phyloP scores from a whole-genome alignment of 2,888 invertebrate genomes.

The Cylloceria caligata region DNA sequence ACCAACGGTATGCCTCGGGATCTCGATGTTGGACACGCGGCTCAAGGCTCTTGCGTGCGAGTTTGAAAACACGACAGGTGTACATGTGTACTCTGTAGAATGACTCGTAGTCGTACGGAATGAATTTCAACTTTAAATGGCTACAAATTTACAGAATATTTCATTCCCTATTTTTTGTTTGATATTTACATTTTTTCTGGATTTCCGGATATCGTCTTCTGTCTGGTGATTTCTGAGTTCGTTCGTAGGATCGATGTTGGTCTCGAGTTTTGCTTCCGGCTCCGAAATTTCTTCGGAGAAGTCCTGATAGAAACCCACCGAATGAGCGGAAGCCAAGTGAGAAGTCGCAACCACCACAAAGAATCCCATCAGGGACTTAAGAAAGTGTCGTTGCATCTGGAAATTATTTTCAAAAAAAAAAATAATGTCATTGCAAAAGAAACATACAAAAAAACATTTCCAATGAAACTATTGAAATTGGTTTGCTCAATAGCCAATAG shows the following conservation, averaged over 20 bases:
- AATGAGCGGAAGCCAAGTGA: constrained; percentile 25
- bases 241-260: constrained; percentile 30
- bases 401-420: too few relatives aligned
- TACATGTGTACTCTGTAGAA: neutral
- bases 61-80: neutral
- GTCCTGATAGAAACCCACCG: constrained; percentile 27
- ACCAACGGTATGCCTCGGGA: neutral
- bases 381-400: constrained; percentile 62
- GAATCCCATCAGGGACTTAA: constrained; percentile 57
- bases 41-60: neutral
- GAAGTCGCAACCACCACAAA: constrained; percentile 44
- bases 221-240: neutral
- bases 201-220: neutral
- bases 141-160: neutral
- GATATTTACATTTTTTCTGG: constrained; percentile 27
- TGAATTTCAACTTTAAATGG: neutral
- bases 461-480: too few relatives aligned
- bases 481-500: too few relatives aligned
- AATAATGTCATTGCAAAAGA: too few relatives aligned
- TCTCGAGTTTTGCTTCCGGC: constrained; percentile 11
- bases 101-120: neutral
- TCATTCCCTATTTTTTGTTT: neutral
- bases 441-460: too few relatives aligned
- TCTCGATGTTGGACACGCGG: neutral
- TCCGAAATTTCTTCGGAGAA: constrained; percentile 39